Evolutionary conservation across 2,113 vertebrate genomes (phyloP).

Genomic region (Mus musculus): DNA sequence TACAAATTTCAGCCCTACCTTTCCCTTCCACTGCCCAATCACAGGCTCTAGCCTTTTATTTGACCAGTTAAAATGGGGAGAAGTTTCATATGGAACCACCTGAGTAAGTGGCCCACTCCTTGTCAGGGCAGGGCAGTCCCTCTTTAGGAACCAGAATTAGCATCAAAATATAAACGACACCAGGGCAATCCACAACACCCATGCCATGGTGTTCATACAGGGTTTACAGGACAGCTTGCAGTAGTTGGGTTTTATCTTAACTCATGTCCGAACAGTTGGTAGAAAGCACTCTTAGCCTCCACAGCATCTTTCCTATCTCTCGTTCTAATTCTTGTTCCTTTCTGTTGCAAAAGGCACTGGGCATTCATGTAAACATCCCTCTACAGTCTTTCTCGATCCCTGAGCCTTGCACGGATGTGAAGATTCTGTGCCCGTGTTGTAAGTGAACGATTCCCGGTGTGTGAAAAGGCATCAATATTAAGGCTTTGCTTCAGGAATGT

Average conservation of each 20-base stretch:
- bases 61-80: too few species aligned
- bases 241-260: background rate
- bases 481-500: background rate
- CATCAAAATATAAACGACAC: too few species aligned
- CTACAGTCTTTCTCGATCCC: background rate
- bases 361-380: background rate
- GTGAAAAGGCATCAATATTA: background rate
- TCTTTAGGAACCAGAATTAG: too few species aligned
- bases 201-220: background rate
- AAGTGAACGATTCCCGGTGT: background rate
- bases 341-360: background rate
- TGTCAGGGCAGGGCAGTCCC: too few species aligned
- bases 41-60: too few species aligned
- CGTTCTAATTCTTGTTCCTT: background rate
- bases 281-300: background rate
- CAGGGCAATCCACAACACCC: too few species aligned
- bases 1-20: too few species aligned
- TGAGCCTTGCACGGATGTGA: background rate
- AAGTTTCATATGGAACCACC: too few species aligned
- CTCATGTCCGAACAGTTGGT: background rate
- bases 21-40: too few species aligned
- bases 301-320: background rate
- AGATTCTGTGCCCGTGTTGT: background rate
- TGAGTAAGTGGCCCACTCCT: too few species aligned
- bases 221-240: background rate